These are phyloP conservation scores for Geophilus truncorum DNA, from an alignment of 2,888 invertebrate genomes.

Conservation along the genomic window DNA sequence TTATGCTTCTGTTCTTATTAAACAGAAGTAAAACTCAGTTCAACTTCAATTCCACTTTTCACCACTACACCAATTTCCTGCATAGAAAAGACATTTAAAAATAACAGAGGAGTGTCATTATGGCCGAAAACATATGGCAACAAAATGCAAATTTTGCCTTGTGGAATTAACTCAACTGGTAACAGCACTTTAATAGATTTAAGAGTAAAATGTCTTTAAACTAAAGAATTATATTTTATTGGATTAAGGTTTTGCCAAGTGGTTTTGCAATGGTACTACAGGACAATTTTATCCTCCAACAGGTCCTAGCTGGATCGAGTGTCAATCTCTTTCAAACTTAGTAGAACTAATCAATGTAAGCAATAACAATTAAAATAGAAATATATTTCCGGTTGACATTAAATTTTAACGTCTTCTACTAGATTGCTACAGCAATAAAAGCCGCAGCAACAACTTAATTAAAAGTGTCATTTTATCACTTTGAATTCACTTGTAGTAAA, in stretches of 20 bases:
- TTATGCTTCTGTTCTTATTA: no score
- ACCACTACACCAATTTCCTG: neutral
- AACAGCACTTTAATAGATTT: neutral
- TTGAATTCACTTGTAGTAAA: no score
- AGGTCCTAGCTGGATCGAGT: neutral
- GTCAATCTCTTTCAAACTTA: neutral
- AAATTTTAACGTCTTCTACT: no score
- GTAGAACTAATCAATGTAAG: neutral
- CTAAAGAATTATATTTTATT: neutral
- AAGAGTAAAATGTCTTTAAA: no score
- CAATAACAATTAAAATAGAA: no score
- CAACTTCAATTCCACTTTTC: no score
- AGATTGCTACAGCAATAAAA: no score
- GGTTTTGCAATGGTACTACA: neutral
- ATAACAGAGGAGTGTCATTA: neutral
- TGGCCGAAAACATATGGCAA: neutral
- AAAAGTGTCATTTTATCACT: no score
- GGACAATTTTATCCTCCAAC: neutral
- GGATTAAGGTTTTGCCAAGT: neutral
- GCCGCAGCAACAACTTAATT: no score
- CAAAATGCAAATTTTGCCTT: neutral
- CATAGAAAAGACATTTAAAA: neutral
- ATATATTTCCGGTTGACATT: no score
- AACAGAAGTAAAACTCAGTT: no score
- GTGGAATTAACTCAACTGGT: neutral